These are phyloP conservation scores for Nylanderia fulva DNA, from an alignment of 1,140 invertebrate genomes.

Conservation along the genomic window DNA sequence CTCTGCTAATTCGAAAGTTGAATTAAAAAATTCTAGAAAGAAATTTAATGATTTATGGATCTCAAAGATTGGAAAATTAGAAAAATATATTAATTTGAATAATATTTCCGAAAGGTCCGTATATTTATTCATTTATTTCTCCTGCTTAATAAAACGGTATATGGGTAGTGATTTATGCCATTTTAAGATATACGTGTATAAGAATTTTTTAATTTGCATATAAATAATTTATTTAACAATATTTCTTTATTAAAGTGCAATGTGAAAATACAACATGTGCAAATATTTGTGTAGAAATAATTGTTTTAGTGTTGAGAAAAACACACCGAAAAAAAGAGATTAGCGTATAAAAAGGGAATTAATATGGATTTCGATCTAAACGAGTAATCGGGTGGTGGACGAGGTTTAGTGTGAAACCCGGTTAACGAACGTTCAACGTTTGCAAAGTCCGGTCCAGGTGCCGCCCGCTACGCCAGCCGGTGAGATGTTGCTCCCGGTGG, in stretches of 20 bases:
- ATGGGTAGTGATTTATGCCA: too few species aligned
- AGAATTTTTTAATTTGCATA: too few species aligned
- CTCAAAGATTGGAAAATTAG: not conserved
- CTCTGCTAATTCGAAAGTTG: not conserved
- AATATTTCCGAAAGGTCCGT: not conserved
- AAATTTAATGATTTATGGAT: not conserved
- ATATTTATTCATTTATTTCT: not conserved
- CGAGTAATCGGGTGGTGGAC: not conserved
- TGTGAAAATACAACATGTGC: too few species aligned
- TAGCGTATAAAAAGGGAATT: not conserved
- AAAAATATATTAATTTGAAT: not conserved
- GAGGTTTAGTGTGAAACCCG: slow-evolving; percentile 67
- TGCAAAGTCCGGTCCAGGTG: slow-evolving; percentile 77
- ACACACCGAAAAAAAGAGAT: too few species aligned
- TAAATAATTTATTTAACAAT: too few species aligned
- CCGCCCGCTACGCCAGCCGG: slow-evolving; percentile 75
- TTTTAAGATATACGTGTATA: too few species aligned
- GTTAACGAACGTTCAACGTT: slow-evolving; percentile 75
- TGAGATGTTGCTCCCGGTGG: slow-evolving; percentile 80
- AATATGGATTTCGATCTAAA: not conserved
- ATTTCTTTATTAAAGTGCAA: too few species aligned
- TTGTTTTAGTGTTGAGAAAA: too few species aligned
- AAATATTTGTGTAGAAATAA: too few species aligned
- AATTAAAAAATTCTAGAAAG: not conserved
- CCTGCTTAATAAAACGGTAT: too few species aligned